These are phyloP conservation scores for Euphydryas editha DNA, from an alignment of 2,888 invertebrate species.

Conservation along the genomic window DNA sequence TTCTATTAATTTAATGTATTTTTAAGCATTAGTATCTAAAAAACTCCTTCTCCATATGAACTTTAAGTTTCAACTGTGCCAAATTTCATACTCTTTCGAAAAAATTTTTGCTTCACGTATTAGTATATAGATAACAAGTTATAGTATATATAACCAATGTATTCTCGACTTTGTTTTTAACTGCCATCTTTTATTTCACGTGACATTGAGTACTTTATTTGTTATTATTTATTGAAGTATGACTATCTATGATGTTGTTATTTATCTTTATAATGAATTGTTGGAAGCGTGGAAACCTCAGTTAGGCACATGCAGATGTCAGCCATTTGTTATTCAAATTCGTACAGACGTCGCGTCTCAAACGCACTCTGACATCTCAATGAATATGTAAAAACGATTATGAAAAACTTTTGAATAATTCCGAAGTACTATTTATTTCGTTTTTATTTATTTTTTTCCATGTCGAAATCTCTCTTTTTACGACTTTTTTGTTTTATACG, in stretches of 20 bases:
- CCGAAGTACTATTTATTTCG: conserved; percentile 44
- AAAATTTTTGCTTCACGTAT: too few species aligned
- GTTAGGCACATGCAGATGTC: conserved; percentile 74
- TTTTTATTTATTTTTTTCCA: conserved; percentile 31
- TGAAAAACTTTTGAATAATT: conserved; percentile 72
- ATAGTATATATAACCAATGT: too few species aligned
- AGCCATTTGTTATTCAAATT: conserved; percentile 82
- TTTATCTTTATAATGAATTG: conserved; percentile 56
- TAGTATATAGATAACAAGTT: too few species aligned
- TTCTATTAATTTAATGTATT: too few species aligned
- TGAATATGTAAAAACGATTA: conserved; percentile 82
- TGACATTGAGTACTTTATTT: too few species aligned
- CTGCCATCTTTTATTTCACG: too few species aligned
- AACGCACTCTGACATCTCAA: conserved; percentile 76
- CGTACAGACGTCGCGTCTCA: conserved; percentile 69
- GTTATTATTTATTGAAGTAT: background rate
- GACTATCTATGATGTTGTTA: background rate
- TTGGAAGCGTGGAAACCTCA: conserved; percentile 59
- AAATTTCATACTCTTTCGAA: too few species aligned
- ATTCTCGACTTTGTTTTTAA: too few species aligned
- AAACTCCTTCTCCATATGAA: too few species aligned
- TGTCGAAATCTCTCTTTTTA: conserved; percentile 19
- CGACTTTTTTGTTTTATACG: background rate
- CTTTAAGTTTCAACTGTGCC: too few species aligned
- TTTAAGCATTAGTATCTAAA: too few species aligned